Base-by-base conservation (phyloP, 2,888 invertebrate genomes). In the Xylota segnis region DNA sequence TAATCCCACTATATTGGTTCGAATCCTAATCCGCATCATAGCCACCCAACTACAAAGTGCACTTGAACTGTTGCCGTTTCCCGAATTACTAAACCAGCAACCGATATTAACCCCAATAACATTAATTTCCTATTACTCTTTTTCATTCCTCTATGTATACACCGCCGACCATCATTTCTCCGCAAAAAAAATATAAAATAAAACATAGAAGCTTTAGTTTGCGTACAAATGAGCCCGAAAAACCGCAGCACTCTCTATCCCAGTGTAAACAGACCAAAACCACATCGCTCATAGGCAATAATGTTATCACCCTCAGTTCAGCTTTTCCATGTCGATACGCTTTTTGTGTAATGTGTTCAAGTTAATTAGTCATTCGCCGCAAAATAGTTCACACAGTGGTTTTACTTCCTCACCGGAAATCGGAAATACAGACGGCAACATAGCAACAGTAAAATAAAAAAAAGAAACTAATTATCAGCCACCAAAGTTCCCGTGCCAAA, bases 311-410 rank as follows among this genome's bases (percentile, higher is more conserved):
- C 0, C 7, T 14, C 7, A 16, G 56, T 56, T 56, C 32, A 32
- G 56, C 16, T 56, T 56, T 16, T 9, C 14, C 16, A 32, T 9
- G 27, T 43, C 32, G 4, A 47, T 54, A 29, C 29, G 12, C 32
- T 7, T 12, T 65, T 50, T 34, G 45, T 50, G 34, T 18, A 12
- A 43, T 43, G 40, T 27, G 71, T 70, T 70, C 52, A 63, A 77
- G 70, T 78, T 78, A 70, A 78, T 78, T 78, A 70, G 77, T 70
- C 70, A 61, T 70, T 61, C 63, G 27, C 63, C 70, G 32, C 71
- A 63, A 78, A 78, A 71, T 78, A 63, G 71, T 58, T 78, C 52
- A 52, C 68, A 70, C 77, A 63, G 54, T 56, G 63, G 63, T 74
- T 65, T 65, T 37, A 32, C 34, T 74, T 63, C 32, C 29, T 56